Conservation (phyloP, 2,888 invertebrate genomes). For the Leuctra nigra region DNA sequence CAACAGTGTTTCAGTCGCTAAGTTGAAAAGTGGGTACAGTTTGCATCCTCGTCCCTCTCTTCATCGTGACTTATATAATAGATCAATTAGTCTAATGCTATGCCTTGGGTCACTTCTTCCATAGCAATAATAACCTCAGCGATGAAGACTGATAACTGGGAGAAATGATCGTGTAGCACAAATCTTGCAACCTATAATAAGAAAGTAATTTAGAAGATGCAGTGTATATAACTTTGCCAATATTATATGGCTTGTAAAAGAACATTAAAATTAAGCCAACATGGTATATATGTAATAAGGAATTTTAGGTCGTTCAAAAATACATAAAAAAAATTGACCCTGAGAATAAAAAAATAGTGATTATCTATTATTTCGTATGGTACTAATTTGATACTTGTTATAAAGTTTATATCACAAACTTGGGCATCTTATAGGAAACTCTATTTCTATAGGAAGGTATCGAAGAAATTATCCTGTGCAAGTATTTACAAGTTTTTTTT, state of each 20-base stretch:
- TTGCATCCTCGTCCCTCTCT: not conserved
- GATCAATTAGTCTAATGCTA: slow-evolving; percentile 25
- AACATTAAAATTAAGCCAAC: slow-evolving; percentile 17
- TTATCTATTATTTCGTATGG: slow-evolving; percentile 13
- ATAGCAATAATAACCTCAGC: slow-evolving; percentile 21
- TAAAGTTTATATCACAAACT: no score
- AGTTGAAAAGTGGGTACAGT: not conserved
- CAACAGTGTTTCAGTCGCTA: not conserved
- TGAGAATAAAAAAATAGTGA: not conserved
- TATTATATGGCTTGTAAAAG: not conserved
- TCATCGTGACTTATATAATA: slow-evolving; percentile 22
- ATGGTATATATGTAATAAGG: not conserved
- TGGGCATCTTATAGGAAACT: no score
- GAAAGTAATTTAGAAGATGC: slow-evolving; percentile 1
- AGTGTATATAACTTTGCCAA: slow-evolving; percentile 13
- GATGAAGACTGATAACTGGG: slow-evolving; percentile 7
- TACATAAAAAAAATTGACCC: not conserved
- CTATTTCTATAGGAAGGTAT: no score
- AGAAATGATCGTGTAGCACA: slow-evolving; percentile 20
- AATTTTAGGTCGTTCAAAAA: slow-evolving; percentile 4
- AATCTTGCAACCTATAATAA: slow-evolving; percentile 23
- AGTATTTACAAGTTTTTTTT: no score
- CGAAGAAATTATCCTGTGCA: no score
- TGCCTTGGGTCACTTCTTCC: slow-evolving; percentile 15
- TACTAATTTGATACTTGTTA: no score